Evolutionary conservation across 2,888 invertebrate species (phyloP), one percentile per base, ranked within the genome.

Genomic region (Pammene aurita): DNA sequence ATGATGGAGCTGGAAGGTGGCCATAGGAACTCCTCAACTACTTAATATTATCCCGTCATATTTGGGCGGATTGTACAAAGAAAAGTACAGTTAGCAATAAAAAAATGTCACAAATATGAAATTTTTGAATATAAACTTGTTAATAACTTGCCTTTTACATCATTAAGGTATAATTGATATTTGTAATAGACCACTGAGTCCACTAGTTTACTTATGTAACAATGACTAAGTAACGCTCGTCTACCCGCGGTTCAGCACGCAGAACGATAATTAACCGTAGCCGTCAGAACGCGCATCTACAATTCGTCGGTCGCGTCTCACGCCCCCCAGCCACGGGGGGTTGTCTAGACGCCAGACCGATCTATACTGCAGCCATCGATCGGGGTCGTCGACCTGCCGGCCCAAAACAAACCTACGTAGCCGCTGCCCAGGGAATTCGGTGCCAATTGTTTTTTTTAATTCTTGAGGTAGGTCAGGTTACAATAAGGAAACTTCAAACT

Each of bases 281-380:
- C 78, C 80, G 78, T 83, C 82, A 82, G 82, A 83, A 84, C 84
- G 81, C 81, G 84, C 83, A 80, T 85, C 83, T 81, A 83, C 80
- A 80, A 81, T 80, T 78, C 77, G 81, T 74, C 75, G 75, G 75
- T 73, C 78, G 76, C 76, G 78, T 78, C 75, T 76, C 76, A 73
- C 75, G 73, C 71, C 76, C 64, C 70, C 54, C 62, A 67, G 72
- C 73, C 70, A 71, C 67, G 71, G 76, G 77, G 78, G 80, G 67
- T 77, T 81, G 91, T 92, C 92, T 92, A 92, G 92, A 92, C 92
- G 85, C 79, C 83, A 87, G 87, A 88, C 89, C 88, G 90, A 90
- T 91, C 92, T 80, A 91, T 90, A 90, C 88, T 87, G 90, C 90
- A 87, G 81, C 76, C 88, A 89, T 89, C 88, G 89, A 90, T 89